Conservation (phyloP, 2,113 vertebrate genomes). For the Elaphurus davidianus region DNA sequence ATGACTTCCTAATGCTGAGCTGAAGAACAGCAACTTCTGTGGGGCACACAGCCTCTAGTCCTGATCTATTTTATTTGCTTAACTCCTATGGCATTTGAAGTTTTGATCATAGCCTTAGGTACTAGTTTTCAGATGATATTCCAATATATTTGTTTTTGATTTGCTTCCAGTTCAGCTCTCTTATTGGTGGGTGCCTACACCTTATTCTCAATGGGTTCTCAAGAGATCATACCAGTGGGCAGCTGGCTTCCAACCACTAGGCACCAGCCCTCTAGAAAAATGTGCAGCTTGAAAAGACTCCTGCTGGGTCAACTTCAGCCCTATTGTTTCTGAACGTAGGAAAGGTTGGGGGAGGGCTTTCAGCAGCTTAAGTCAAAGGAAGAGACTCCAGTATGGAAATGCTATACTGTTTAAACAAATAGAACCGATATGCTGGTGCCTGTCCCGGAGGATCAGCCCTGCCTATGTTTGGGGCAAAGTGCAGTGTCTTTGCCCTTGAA, state of each 20-base stretch:
- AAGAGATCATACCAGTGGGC: neutral
- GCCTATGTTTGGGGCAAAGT: neutral
- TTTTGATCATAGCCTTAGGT: neutral
- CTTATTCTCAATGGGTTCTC: neutral
- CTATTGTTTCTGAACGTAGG: neutral
- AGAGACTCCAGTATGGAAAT: too few relatives aligned
- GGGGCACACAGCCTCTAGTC: neutral
- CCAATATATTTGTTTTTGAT: neutral
- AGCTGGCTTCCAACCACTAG: neutral
- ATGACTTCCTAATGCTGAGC: neutral
- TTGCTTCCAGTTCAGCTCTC: neutral
- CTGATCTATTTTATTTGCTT: neutral
- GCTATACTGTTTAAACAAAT: neutral
- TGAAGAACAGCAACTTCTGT: neutral
- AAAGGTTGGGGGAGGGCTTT: neutral
- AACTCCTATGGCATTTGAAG: neutral
- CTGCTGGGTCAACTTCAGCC: neutral
- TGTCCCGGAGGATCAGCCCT: neutral
- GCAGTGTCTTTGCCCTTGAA: neutral
- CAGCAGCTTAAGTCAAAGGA: neutral
- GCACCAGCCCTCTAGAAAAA: neutral
- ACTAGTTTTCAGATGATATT: neutral
- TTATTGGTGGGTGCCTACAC: neutral
- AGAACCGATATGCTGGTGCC: rapidly evolving
- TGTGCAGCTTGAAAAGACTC: neutral